Evolutionary conservation across 2,797 vertebrate species (phyloP).

Genomic region (Hoplostethus atlanticus): DNA sequence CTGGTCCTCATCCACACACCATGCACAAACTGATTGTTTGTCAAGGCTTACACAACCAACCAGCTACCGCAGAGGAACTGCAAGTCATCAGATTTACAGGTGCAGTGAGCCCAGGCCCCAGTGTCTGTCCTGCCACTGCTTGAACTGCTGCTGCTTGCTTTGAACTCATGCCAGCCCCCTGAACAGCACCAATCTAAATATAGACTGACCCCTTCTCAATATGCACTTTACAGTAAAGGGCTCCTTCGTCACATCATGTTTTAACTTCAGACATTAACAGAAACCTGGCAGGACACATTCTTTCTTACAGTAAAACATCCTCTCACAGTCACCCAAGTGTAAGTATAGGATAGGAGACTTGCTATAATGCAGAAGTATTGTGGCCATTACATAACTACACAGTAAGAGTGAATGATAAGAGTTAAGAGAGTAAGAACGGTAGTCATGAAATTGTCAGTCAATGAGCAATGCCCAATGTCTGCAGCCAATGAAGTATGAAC

Average conservation of each 20-base stretch:
- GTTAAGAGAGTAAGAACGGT: not conserved
- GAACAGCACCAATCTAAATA: constrained; percentile 78
- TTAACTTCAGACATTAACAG: constrained; percentile 26
- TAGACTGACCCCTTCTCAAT: constrained; percentile 61
- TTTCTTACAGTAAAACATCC: not conserved
- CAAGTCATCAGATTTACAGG: constrained; percentile 85
- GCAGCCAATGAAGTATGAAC: constrained; percentile 74
- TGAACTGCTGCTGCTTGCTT: constrained; percentile 63
- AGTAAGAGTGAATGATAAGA: not conserved
- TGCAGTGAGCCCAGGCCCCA: constrained; percentile 56
- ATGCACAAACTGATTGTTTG: constrained; percentile 14
- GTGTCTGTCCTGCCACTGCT: constrained; percentile 65
- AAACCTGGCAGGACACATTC: constrained; percentile 33
- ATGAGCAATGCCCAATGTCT: constrained; percentile 40
- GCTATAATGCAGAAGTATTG: constrained; percentile 10
- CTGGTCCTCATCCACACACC: not conserved
- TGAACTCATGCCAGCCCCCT: constrained; percentile 73
- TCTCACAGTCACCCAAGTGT: not conserved
- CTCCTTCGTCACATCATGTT: constrained; percentile 53
- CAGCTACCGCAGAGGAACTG: constrained; percentile 71
- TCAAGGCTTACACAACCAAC: constrained; percentile 50
- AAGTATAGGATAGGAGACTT: not conserved
- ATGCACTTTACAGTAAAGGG: constrained; percentile 54
- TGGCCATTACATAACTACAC: not conserved
- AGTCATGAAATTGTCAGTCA: constrained; percentile 42